Evolutionary conservation across 2,888 invertebrate genomes (phyloP).

Genomic region (Apoderus coryli): DNA sequence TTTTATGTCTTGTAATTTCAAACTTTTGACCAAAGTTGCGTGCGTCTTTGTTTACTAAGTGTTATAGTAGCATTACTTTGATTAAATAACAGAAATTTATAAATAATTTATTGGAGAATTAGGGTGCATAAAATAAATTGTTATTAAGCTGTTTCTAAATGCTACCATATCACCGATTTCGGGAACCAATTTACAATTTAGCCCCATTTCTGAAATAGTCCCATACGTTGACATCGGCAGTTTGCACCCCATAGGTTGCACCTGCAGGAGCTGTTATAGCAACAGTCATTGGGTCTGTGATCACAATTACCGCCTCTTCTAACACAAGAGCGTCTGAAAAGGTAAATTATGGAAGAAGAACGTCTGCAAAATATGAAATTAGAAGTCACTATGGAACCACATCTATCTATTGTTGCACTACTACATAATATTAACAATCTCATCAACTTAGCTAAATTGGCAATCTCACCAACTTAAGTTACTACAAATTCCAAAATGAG

Average conservation of each 20-base stretch:
- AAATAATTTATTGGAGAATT: too few species aligned
- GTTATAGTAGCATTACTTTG: too few species aligned
- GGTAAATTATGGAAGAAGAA: conserved; percentile 60
- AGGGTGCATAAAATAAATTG: conserved; percentile 3
- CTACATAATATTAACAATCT: too few species aligned
- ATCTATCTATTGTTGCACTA: conserved; percentile 10
- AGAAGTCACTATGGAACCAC: conserved; percentile 32
- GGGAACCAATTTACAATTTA: conserved; percentile 32
- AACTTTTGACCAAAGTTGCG: too few species aligned
- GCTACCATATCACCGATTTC: conserved; percentile 12
- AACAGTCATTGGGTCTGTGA: conserved; percentile 72
- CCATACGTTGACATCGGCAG: conserved; percentile 77
- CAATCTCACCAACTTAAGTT: too few species aligned
- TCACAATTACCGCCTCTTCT: conserved; percentile 72
- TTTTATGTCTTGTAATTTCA: too few species aligned
- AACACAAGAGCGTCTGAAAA: conserved; percentile 74
- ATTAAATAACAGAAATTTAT: too few species aligned
- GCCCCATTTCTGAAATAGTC: conserved; percentile 80
- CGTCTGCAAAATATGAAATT: conserved; percentile 56
- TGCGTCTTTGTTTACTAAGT: too few species aligned
- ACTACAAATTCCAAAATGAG: too few species aligned
- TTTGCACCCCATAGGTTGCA: conserved; percentile 84
- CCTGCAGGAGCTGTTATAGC: conserved; percentile 71
- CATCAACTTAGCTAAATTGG: too few species aligned
- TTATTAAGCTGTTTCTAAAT: conserved; percentile 8